Evolutionary conservation across 1,140 invertebrate species (phyloP), one percentile per base, ranked within the genome.

Genomic region (Hydropsyche tenuis): DNA sequence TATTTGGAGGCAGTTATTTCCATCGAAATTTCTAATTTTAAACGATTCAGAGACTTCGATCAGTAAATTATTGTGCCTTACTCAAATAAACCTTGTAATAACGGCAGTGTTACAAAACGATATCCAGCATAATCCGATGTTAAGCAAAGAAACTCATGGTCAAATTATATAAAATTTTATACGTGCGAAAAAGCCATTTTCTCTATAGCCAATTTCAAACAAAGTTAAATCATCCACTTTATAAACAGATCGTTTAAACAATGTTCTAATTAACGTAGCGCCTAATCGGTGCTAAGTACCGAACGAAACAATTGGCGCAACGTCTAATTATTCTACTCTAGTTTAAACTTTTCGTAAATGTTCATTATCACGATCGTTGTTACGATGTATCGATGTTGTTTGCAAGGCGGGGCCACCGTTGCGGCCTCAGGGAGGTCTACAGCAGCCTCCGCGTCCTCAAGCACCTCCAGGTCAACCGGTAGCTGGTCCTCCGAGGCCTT

Each of bases 401-500:
- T 43, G 42, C 27, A 66, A 76, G 77, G 77, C 77, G 74, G 78
- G 75, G 78, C 77, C 68, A 75, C 64, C 74, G 63, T 48, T 77
- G 51, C 77, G 73, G 75, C 73, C 72, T 20, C 81, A 81, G 78
- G 82, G 76, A 78, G 79, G 72, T 73, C 68, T 25, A 45, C 18
- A 48, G 65, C 51, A 69, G 65, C 73, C 76, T 16, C 72, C 72
- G 60, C 71, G 65, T 22, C 69, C 62, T 20, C 72, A 46, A 56
- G 74, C 68, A 27, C 56, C 53, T 30, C 71, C 72, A 73, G 65
- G 53, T 42, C 25, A 16, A 7, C 73, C 42, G 16, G 69, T 68
- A 5, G 16, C 68, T n/a, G 76, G 77, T 63, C 73, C 76, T 72
- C 77, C 76, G 53, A 63, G 76, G 27, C 76, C 73, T 56, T 77